Percentiles rank a stretch among this genome's conserved stretches.
Conservation (phyloP, 2,888 invertebrate genomes). For the Isoperla grammatica region DNA sequence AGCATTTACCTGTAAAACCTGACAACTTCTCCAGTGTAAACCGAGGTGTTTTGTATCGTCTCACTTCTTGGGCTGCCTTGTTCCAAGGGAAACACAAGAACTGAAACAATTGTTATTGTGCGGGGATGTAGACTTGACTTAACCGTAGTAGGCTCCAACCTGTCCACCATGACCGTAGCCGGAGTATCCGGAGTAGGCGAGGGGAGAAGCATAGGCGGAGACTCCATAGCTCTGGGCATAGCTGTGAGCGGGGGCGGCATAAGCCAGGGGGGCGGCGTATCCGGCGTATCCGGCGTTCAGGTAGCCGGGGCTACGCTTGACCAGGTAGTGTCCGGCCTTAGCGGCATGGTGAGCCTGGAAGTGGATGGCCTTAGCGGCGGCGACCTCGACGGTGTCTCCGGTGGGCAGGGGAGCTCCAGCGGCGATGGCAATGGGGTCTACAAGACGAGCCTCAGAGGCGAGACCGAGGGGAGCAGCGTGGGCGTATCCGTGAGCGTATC, state of each 20-base stretch:
- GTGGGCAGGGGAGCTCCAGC: conserved; percentile 34
- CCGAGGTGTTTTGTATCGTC: too few species aligned
- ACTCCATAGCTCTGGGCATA: conserved; percentile 12
- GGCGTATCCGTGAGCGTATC: conserved; percentile 14
- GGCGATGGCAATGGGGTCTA: conserved; percentile 20
- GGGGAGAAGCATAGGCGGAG: conserved; percentile 30
- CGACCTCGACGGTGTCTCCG: conserved; percentile 44
- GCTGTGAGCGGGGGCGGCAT: conserved; percentile 23
- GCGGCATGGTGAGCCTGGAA: conserved; percentile 32
- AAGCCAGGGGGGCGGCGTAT: conserved; percentile 23
- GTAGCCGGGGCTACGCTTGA: too few species aligned
- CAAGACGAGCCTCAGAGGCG: conserved; percentile 38
- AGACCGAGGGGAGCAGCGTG: conserved; percentile 30
- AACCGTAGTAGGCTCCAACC: too few species aligned
- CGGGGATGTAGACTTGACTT: too few species aligned
- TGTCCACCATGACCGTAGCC: neutral
- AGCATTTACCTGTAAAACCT: too few species aligned
- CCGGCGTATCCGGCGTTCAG: too few species aligned
- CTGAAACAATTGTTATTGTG: too few species aligned
- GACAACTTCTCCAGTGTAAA: too few species aligned
- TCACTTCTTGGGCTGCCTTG: too few species aligned
- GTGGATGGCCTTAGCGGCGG: conserved; percentile 50
- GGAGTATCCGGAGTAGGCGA: conserved; percentile 32
- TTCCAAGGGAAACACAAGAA: too few species aligned
- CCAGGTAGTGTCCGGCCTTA: too few species aligned